Conservation (phyloP, 2,888 invertebrate genomes). For the Leptinotarsa peninsularis region DNA sequence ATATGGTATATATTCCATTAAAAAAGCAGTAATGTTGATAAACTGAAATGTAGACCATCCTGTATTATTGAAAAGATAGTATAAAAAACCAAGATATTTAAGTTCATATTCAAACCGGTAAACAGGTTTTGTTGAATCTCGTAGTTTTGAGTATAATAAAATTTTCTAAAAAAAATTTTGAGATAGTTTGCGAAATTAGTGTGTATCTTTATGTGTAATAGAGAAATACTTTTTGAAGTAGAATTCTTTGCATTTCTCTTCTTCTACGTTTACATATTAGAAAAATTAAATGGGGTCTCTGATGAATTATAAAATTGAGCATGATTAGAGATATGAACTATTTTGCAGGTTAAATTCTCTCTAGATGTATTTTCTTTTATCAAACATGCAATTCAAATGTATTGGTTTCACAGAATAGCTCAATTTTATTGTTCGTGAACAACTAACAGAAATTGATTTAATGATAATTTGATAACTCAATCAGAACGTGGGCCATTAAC, state of each 20-base stretch:
- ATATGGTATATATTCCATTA: too few relatives aligned
- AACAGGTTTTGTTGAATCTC: too few relatives aligned
- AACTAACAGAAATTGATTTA: neutral
- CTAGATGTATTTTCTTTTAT: neutral
- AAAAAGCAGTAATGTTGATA: too few relatives aligned
- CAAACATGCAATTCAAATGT: neutral
- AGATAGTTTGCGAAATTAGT: too few relatives aligned
- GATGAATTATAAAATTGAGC: neutral
- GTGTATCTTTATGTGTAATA: neutral
- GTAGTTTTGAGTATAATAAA: too few relatives aligned
- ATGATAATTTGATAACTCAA: neutral
- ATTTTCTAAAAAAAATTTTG: too few relatives aligned
- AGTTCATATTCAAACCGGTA: too few relatives aligned
- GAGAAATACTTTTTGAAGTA: neutral
- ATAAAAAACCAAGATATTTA: too few relatives aligned
- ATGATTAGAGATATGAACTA: neutral
- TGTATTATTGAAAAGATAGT: too few relatives aligned
- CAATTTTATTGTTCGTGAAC: neutral
- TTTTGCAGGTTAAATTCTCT: neutral
- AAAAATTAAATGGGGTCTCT: neutral
- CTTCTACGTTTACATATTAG: neutral
- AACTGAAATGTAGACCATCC: too few relatives aligned
- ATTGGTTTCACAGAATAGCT: neutral
- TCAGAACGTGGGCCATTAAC: neutral
- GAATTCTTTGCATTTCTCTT: neutral